Percentiles rank a stretch among this genome's conserved stretches.
phyloP scores from a whole-genome alignment of 2,113 vertebrate species.

The Thymallus thymallus region DNA sequence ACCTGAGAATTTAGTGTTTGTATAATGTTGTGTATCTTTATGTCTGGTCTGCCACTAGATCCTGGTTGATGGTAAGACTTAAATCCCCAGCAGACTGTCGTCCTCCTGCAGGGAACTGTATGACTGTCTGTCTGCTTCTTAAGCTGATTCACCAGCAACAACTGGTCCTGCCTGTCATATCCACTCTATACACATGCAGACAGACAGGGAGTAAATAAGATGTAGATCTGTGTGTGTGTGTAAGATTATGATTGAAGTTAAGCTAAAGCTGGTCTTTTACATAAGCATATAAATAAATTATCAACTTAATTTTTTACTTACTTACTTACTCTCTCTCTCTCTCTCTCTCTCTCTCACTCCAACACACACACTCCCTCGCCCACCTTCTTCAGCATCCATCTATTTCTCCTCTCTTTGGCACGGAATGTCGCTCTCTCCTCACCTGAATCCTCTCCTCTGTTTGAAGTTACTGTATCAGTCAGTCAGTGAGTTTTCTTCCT shows the following conservation, averaged over 20 bases:
- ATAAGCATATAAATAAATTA: background rate
- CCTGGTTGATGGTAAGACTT: conserved; percentile 19
- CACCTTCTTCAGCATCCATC: background rate
- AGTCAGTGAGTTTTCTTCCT: background rate
- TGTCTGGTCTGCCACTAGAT: conserved; percentile 17
- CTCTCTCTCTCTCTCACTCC: background rate
- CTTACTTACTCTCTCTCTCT: no score
- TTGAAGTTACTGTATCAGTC: background rate
- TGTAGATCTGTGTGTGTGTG: conserved; percentile 18
- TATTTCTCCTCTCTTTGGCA: conserved; percentile 1
- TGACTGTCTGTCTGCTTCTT: conserved; percentile 7
- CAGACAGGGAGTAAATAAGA: conserved; percentile 20
- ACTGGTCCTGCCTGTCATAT: conserved; percentile 20
- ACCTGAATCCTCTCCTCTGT: background rate
- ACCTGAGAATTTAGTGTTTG: conserved; percentile 1
- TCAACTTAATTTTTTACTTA: background rate
- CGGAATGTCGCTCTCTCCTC: conserved; percentile 4
- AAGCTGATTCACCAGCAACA: conserved; percentile 46
- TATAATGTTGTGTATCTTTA: conserved; percentile 13
- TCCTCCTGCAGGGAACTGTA: conserved; percentile 14
- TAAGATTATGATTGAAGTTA: background rate
- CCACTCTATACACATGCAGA: conserved; percentile 7
- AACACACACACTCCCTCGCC: no score
- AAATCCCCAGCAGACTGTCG: conserved; percentile 29
- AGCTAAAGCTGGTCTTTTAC: background rate